phyloP scores from a whole-genome alignment of 2,113 vertebrate genomes.

The Podarcis muralis region DNA sequence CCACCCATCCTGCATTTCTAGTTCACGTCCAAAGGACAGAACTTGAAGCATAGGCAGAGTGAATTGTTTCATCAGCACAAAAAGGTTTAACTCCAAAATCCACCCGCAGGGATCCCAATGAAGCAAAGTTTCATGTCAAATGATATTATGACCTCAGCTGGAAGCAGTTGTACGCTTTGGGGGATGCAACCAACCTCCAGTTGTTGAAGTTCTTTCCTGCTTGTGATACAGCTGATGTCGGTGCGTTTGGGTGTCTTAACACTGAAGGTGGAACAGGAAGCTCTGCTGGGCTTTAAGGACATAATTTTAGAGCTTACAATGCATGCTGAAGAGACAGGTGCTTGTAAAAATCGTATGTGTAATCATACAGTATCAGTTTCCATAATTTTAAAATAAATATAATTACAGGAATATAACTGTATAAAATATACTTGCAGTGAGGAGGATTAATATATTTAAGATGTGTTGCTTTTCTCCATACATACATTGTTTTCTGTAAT shows the following conservation, averaged over 20 bases:
- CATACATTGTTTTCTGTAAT: conserved; percentile 65
- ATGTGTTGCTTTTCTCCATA: conserved; percentile 21
- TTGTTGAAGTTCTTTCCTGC: conserved; percentile 56
- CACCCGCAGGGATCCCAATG: neutral
- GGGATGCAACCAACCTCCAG: conserved; percentile 67
- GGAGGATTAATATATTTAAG: neutral
- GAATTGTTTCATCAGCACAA: neutral
- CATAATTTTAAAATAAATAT: neutral
- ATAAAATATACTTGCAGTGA: conserved; percentile 11
- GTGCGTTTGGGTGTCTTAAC: conserved; percentile 59
- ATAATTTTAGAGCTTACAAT: conserved; percentile 43
- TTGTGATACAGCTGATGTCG: conserved; percentile 45
- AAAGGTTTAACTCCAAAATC: neutral
- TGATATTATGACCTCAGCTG: neutral
- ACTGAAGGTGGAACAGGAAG: conserved; percentile 45
- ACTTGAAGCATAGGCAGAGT: neutral
- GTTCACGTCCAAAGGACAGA: neutral
- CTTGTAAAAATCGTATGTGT: neutral
- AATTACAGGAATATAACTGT: neutral
- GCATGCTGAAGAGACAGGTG: neutral
- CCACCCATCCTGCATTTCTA: neutral
- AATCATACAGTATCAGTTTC: neutral
- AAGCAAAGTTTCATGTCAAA: neutral
- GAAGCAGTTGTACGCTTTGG: neutral
- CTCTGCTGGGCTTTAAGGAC: conserved; percentile 62